These are phyloP conservation scores for Leptopterna dolabrata DNA, from an alignment of 2,888 invertebrate genomes.

Conservation along the genomic window DNA sequence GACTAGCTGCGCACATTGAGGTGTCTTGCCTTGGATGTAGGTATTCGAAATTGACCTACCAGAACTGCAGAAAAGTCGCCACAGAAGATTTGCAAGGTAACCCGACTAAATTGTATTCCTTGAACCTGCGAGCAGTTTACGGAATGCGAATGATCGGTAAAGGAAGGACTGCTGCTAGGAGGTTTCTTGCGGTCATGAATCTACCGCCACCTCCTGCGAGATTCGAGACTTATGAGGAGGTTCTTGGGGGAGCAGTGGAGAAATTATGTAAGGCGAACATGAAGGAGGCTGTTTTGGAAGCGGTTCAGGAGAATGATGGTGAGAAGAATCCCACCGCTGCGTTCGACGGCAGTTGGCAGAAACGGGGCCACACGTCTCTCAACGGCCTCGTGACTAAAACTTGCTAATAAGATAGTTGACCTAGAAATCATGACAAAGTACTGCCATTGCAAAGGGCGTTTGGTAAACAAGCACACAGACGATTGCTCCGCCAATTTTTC, in stretches of 20 bases:
- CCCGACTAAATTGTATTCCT: not conserved
- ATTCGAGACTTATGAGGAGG: not conserved
- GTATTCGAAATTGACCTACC: not conserved
- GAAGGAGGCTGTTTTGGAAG: not conserved
- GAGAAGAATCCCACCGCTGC: not conserved
- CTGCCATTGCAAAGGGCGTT: not conserved
- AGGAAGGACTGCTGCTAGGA: not conserved
- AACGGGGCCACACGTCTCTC: not conserved
- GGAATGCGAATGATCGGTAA: slow-evolving; percentile 25
- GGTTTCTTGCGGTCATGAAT: slow-evolving; percentile 23
- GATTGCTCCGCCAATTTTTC: not conserved
- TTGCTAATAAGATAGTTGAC: not conserved
- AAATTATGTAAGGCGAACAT: not conserved
- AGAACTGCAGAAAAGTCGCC: not conserved
- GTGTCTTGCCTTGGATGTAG: slow-evolving; percentile 1
- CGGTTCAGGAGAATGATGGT: not conserved
- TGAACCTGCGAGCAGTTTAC: not conserved
- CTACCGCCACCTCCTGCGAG: not conserved
- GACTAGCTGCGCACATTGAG: slow-evolving; percentile 11
- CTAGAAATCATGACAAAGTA: not conserved
- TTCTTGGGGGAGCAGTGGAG: not conserved
- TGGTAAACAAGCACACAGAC: not conserved
- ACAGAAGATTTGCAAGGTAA: not conserved
- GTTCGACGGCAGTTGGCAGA: not conserved
- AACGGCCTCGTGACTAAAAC: not conserved